Percentiles rank a stretch among this genome's conserved stretches.
Evolutionary conservation across 2,888 invertebrate genomes (phyloP).

Genomic region (Biston betularia): DNA sequence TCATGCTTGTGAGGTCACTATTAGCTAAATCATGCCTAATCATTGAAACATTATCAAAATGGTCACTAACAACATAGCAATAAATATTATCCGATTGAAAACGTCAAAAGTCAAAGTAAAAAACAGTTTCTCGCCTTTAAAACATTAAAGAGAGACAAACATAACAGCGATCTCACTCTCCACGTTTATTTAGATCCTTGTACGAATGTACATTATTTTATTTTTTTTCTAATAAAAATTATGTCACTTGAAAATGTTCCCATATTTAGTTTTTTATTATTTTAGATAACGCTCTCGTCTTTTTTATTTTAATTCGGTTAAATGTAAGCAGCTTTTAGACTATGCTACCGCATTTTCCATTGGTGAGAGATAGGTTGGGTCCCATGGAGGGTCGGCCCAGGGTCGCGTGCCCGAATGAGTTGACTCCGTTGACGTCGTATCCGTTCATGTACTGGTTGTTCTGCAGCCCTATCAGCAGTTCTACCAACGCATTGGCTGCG

Average conservation of each 20-base stretch:
- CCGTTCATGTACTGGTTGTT: slow-evolving; percentile 81
- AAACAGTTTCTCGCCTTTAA: too few relatives aligned
- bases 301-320: neutral
- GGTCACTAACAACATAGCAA: too few relatives aligned
- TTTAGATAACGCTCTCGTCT: neutral
- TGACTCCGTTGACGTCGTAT: slow-evolving; percentile 58
- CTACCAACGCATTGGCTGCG: slow-evolving; percentile 78
- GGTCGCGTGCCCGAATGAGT: slow-evolving; percentile 65
- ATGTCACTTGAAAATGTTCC: slow-evolving; percentile 6
- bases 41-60: too few relatives aligned
- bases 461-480: slow-evolving; percentile 76
- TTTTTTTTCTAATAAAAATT: neutral
- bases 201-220: neutral
- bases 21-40: too few relatives aligned
- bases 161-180: too few relatives aligned
- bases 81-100: too few relatives aligned
- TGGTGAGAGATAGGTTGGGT: slow-evolving; percentile 74
- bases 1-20: too few relatives aligned
- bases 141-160: too few relatives aligned
- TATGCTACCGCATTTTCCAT: slow-evolving; percentile 80
- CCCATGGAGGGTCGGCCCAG: slow-evolving; percentile 66
- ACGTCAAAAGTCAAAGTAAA: too few relatives aligned
- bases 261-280: neutral
- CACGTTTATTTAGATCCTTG: neutral
- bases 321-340: slow-evolving; percentile 66